A percentile compares a stretch with the other conserved stretches of the same genome.
Evolutionary conservation across 2,888 invertebrate species (phyloP).

Genomic region (Biston betularia): DNA sequence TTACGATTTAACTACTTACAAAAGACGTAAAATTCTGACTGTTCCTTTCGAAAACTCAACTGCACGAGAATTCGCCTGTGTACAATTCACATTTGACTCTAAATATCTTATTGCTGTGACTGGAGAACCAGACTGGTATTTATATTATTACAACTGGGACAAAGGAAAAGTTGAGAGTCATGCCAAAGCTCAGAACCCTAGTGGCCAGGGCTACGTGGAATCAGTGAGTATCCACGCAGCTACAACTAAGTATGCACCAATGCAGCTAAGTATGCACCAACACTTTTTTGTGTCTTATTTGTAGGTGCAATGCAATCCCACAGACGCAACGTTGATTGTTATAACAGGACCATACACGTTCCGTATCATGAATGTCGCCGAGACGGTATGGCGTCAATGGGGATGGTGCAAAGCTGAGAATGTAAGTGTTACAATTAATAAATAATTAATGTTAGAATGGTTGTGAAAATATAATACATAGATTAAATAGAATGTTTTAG

Average conservation of each 20-base stretch:
- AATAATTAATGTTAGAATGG: too few species aligned
- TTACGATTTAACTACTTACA: constrained; percentile 90
- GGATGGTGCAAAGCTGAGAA: constrained; percentile 94
- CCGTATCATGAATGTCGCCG: constrained; percentile 91
- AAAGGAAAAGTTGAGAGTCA: constrained; percentile 92
- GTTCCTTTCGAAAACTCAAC: constrained; percentile 87
- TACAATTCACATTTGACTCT: constrained; percentile 93
- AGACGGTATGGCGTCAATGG: constrained; percentile 93
- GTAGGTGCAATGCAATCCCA: constrained; percentile 92
- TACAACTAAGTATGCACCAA: neutral
- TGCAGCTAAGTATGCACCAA: neutral
- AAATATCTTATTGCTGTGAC: constrained; percentile 93
- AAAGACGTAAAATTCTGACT: constrained; percentile 88
- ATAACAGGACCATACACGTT: constrained; percentile 89
- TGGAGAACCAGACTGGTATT: constrained; percentile 93
- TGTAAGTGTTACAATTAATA: constrained; percentile 61
- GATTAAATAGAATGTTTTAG: too few species aligned
- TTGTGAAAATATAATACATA: too few species aligned
- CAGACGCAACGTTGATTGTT: constrained; percentile 91
- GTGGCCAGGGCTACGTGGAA: constrained; percentile 88
- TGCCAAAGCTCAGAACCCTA: constrained; percentile 90
- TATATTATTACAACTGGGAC: constrained; percentile 93
- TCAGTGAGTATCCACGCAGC: constrained; percentile 58
- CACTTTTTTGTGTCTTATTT: constrained; percentile 28
- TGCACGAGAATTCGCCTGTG: constrained; percentile 88